These are phyloP conservation scores for Eidolon helvum DNA, from an alignment of 2,113 vertebrate species.

Conservation along the genomic window DNA sequence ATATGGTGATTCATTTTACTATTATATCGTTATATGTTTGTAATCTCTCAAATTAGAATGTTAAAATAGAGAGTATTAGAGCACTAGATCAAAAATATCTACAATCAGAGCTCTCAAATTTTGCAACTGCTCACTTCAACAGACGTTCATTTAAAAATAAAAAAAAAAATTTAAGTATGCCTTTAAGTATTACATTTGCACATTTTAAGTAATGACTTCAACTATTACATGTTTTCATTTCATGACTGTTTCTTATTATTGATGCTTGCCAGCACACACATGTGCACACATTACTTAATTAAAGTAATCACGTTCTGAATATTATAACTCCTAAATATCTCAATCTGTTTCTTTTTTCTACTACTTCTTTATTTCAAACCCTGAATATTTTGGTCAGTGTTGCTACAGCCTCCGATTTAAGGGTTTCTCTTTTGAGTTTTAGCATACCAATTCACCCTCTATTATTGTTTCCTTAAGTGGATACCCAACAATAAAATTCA, in stretches of 20 bases:
- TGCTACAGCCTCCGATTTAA: neutral
- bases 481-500: neutral
- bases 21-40: neutral
- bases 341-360: neutral
- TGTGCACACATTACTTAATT: neutral
- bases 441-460: neutral
- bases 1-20: neutral
- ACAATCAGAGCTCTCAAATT: neutral
- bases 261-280: neutral
- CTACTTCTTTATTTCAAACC: neutral
- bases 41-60: neutral
- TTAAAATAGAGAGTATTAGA: neutral
- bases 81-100: neutral
- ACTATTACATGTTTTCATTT: neutral
- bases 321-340: neutral
- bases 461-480: neutral
- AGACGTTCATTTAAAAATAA: neutral
- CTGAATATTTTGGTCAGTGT: neutral
- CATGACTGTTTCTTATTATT: neutral
- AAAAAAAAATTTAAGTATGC: neutral
- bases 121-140: neutral
- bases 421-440: neutral
- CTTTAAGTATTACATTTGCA: neutral
- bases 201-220: slow-evolving; percentile 17
- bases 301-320: neutral